phyloP scores from a whole-genome alignment of 2,113 vertebrate species.

The Condylura cristata region DNA sequence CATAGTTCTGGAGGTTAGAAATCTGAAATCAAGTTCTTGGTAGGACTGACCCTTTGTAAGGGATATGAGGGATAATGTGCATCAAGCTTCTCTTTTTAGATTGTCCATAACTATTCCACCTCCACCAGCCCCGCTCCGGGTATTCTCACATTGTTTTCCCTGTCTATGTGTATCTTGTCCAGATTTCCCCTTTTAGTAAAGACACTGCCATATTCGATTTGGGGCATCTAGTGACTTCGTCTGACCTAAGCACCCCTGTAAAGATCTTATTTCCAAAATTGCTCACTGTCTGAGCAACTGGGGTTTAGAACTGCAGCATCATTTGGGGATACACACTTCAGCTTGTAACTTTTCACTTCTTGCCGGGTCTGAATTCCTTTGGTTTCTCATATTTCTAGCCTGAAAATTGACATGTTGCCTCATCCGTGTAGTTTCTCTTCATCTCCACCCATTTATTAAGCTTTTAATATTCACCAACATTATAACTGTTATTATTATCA shows the following conservation, averaged over 20 bases:
- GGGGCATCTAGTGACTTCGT: neutral
- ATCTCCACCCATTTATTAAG: neutral
- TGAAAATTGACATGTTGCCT: neutral
- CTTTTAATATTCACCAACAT: neutral
- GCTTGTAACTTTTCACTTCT: neutral
- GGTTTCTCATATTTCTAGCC: neutral
- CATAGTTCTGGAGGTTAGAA: neutral
- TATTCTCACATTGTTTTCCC: neutral
- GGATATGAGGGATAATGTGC: neutral
- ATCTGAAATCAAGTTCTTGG: neutral
- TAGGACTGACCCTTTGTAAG: neutral
- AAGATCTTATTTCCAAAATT: neutral
- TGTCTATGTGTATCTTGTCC: neutral
- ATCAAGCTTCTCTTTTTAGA: neutral
- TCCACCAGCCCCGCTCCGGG: neutral
- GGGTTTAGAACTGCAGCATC: neutral
- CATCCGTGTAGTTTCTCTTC: neutral
- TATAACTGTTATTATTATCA: neutral
- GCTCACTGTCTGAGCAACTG: neutral
- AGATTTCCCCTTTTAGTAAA: neutral
- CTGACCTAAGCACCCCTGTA: neutral
- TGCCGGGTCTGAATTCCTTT: neutral
- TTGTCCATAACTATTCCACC: neutral
- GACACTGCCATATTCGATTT: neutral
- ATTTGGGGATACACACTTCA: neutral